These are phyloP conservation scores for Labeo calbasu DNA, from an alignment of 2,797 vertebrate genomes.

Conservation along the genomic window DNA sequence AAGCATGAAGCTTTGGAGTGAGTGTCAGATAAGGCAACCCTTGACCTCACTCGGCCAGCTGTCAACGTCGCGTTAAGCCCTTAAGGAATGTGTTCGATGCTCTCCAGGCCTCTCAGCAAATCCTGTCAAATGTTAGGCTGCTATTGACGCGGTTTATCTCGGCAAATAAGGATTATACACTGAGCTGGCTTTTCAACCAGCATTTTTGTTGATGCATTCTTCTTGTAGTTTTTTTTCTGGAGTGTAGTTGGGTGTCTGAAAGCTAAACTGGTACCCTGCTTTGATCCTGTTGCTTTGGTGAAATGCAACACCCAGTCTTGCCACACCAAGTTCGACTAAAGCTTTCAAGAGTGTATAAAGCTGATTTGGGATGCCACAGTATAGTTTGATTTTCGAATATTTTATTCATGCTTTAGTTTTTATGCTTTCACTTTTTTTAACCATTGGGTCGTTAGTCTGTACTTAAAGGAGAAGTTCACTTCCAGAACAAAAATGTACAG, in stretches of 20 bases:
- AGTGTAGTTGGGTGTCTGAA: slow-evolving; percentile 5
- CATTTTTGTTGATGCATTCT: slow-evolving; percentile 58
- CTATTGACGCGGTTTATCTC: slow-evolving; percentile 83
- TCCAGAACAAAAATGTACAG: too few species aligned
- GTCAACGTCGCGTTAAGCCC: slow-evolving; percentile 80
- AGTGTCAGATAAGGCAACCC: slow-evolving; percentile 66
- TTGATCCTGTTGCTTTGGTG: slow-evolving; percentile 18
- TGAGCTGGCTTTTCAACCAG: slow-evolving; percentile 68
- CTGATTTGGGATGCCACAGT: not conserved
- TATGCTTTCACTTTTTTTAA: not conserved
- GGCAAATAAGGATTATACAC: slow-evolving; percentile 78
- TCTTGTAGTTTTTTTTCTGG: slow-evolving; percentile 2
- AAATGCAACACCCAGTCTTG: not conserved
- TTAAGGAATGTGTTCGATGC: slow-evolving; percentile 74
- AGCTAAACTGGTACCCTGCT: slow-evolving; percentile 29
- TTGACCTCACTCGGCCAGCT: slow-evolving; percentile 80
- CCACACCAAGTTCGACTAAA: slow-evolving; percentile 19
- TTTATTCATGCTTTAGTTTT: not conserved
- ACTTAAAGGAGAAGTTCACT: too few species aligned
- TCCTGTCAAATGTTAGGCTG: slow-evolving; percentile 80
- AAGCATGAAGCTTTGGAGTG: slow-evolving; percentile 51
- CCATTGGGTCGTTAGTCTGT: too few species aligned
- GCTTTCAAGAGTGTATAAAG: not conserved
- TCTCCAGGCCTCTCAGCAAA: slow-evolving; percentile 76
- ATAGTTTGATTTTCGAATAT: not conserved